phyloP scores from a whole-genome alignment of 2,888 invertebrate species.

The Lagria hirta region DNA sequence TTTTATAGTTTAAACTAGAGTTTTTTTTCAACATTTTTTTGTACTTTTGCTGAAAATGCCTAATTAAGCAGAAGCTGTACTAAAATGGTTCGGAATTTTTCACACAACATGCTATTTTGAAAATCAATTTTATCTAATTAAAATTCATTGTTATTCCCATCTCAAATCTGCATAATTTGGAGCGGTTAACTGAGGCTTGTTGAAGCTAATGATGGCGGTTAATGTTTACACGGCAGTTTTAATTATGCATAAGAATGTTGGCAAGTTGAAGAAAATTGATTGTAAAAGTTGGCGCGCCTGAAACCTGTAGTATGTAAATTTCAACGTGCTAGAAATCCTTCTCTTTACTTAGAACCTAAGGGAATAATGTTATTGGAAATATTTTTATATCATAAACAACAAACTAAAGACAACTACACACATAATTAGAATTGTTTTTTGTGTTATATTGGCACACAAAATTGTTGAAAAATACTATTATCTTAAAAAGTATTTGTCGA shows the following conservation, averaged over 20 bases:
- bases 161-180: constrained; percentile 11
- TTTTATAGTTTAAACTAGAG: no score
- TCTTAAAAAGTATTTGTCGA: no score
- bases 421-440: constrained; percentile 1
- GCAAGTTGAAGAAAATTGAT: constrained; percentile 20
- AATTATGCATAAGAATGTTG: constrained; percentile 15
- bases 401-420: constrained; percentile 1
- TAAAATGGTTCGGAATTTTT: no score
- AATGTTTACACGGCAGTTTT: constrained; percentile 16
- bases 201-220: constrained; percentile 12
- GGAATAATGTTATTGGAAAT: constrained; percentile 28
- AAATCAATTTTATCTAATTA: no score
- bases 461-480: no score
- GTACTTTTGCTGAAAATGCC: no score
- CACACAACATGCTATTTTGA: no score
- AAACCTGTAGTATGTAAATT: constrained; percentile 16
- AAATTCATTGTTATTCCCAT: no score
- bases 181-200: constrained; percentile 1
- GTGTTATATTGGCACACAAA: no score
- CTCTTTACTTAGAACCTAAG: constrained; percentile 23
- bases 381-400: constrained; percentile 19
- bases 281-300: constrained; percentile 11
- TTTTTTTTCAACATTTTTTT: no score
- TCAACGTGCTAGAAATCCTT: constrained; percentile 9
- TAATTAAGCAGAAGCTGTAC: no score